Percentiles rank a stretch among this genome's conserved stretches.
These are phyloP conservation scores for Sciurus carolinensis DNA, from an alignment of 2,797 vertebrate genomes.

Conservation along the genomic window DNA sequence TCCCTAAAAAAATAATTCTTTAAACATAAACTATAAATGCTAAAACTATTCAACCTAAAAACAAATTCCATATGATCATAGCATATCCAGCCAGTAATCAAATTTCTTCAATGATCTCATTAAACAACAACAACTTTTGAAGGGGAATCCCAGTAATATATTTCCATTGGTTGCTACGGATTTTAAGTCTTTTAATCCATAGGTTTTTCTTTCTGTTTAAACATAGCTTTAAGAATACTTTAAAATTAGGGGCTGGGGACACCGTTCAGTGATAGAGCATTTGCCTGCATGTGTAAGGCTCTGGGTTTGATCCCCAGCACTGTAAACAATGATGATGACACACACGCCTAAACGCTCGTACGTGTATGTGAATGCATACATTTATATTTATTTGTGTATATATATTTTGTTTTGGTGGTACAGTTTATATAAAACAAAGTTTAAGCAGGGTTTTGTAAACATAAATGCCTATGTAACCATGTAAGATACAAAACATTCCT, in stretches of 20 bases:
- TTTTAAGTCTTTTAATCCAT: slow-evolving; percentile 27
- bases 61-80: neutral
- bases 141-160: neutral
- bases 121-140: neutral
- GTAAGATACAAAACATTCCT: neutral
- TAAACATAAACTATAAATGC: neutral
- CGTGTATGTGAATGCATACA: too few species aligned
- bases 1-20: neutral
- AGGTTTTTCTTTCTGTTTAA: slow-evolving; percentile 2
- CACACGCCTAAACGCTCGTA: too few species aligned
- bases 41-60: neutral
- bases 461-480: neutral
- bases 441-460: slow-evolving; percentile 7
- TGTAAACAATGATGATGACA: too few species aligned
- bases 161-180: neutral
- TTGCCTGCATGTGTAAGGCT: neutral
- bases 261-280: neutral
- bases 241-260: neutral
- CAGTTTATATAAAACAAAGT: neutral
- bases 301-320: neutral
- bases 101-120: neutral
- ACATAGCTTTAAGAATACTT: neutral
- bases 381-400: neutral
- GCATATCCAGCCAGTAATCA: neutral
- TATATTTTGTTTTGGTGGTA: neutral